Base-by-base conservation (phyloP, 2,888 invertebrate species). In the Tenthredo amoena region DNA sequence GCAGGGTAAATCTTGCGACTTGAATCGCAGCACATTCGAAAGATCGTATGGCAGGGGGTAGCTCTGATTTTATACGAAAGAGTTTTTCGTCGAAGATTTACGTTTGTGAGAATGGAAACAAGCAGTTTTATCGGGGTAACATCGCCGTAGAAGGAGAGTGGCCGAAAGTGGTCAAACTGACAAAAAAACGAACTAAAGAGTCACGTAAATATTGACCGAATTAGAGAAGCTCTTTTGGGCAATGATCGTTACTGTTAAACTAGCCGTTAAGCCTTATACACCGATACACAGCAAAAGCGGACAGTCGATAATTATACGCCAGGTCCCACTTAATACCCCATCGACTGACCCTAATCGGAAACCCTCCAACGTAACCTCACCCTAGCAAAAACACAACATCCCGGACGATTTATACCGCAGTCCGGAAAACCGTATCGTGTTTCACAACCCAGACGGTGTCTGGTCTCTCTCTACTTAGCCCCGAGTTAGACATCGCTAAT, bases 61-160 rank as follows among this genome's bases (percentile, higher is more conserved):
- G 71, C n/a, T 40, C 6, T 74, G 15, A 43, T 12, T 74, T 81
- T 50, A 58, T 77, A 77, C 43, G 76, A 71, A 47, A 55, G 65
- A 37, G 34, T 58, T 26, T 62, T 82, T 77, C 71, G 85, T 58
- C 84, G 6, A 55, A 40, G 84, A 88, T 88, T 88, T 84, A 87
- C 87, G 86, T 86, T 88, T 84, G 87, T 82, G 86, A 88, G 87
- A 88, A 87, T 87, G 87, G 84, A 84, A 87, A 81, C 74, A 84
- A 58, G 43, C 84, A 81, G 55, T 87, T 86, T 87, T 86, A 31
- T 82, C 18, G 65, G 34, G 62, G 40, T 26, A 62, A 82, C 79
- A 82, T 62, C n/a, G 18, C 7, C 65, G 10, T 18, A n/a, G 65
- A 26, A 31, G 31, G 31, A 18, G n/a, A 55, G 50, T 40, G 50